phyloP scores from a whole-genome alignment of 2,113 vertebrate genomes.

The Odontophorus gujanensis region DNA sequence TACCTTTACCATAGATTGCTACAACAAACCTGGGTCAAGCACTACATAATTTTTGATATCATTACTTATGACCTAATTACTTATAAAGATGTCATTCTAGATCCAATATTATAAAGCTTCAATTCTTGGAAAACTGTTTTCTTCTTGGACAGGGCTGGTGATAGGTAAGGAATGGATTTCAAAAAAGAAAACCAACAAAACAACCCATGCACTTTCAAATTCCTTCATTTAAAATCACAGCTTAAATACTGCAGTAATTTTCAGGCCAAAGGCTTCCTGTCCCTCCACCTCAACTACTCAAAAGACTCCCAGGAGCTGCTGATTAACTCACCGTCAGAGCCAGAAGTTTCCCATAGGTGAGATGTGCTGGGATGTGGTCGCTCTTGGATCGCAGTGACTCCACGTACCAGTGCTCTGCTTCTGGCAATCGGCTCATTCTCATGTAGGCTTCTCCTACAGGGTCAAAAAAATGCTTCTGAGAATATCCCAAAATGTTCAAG shows the following conservation, averaged over 20 bases:
- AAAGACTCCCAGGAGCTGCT: not conserved
- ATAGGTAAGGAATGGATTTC: not conserved
- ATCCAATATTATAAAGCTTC: not conserved
- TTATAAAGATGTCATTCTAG: not conserved
- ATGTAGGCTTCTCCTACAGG: conserved; percentile 94
- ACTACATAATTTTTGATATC: not conserved
- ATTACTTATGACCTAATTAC: not conserved
- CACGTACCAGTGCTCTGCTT: conserved; percentile 93
- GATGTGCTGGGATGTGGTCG: conserved; percentile 96
- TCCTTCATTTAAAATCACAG: not conserved
- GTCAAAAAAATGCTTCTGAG: not conserved
- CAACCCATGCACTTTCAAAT: not conserved
- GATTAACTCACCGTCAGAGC: conserved; percentile 87
- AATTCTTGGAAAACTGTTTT: not conserved
- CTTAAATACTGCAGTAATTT: not conserved
- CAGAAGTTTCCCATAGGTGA: conserved; percentile 95
- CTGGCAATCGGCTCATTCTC: conserved; percentile 88
- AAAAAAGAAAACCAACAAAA: not conserved
- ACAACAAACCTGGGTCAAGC: not conserved
- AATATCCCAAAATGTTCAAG: not conserved
- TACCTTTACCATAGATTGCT: not conserved
- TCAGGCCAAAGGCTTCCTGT: not conserved
- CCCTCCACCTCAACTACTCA: rapidly evolving
- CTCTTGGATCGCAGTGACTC: conserved; percentile 93
- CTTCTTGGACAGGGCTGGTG: not conserved